These are phyloP conservation scores for Saturnia japonica DNA, from an alignment of 2,888 invertebrate species.

Conservation along the genomic window DNA sequence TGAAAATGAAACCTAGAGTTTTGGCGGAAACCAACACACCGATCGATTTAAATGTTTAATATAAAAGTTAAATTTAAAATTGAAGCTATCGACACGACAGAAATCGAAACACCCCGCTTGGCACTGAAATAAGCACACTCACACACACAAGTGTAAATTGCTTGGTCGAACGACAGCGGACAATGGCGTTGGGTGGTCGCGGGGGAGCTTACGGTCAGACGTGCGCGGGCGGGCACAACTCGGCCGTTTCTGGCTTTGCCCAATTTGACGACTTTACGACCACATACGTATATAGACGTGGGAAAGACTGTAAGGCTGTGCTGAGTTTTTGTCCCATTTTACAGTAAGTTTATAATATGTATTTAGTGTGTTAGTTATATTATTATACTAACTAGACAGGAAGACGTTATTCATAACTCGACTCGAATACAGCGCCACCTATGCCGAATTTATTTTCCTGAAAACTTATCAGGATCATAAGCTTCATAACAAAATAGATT, in stretches of 20 bases:
- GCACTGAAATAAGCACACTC: slow-evolving; percentile 13
- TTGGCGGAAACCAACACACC: not conserved
- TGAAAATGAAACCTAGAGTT: too few relatives aligned
- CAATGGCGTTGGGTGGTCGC: slow-evolving; percentile 65
- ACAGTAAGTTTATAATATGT: not conserved
- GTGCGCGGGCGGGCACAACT: slow-evolving; percentile 20
- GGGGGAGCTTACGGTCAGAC: slow-evolving; percentile 18
- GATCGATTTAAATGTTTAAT: not conserved
- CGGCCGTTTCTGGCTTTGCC: slow-evolving; percentile 52
- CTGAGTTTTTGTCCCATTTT: not conserved
- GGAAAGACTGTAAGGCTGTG: slow-evolving; percentile 24
- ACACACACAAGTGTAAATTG: slow-evolving; percentile 37
- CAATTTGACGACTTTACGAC: slow-evolving; percentile 58
- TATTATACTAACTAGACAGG: not conserved
- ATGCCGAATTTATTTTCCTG: too few relatives aligned
- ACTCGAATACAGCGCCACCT: too few relatives aligned
- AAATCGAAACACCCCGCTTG: slow-evolving; percentile 14
- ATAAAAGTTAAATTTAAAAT: not conserved
- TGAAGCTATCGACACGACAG: not conserved
- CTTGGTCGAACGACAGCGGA: slow-evolving; percentile 54
- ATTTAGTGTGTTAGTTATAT: not conserved
- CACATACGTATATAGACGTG: slow-evolving; percentile 34
- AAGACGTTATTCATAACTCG: too few relatives aligned
- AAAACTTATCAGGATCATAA: too few relatives aligned
- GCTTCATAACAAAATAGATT: too few relatives aligned